Base-by-base conservation (phyloP, 2,113 vertebrate genomes). In the Oplegnathus fasciatus region DNA sequence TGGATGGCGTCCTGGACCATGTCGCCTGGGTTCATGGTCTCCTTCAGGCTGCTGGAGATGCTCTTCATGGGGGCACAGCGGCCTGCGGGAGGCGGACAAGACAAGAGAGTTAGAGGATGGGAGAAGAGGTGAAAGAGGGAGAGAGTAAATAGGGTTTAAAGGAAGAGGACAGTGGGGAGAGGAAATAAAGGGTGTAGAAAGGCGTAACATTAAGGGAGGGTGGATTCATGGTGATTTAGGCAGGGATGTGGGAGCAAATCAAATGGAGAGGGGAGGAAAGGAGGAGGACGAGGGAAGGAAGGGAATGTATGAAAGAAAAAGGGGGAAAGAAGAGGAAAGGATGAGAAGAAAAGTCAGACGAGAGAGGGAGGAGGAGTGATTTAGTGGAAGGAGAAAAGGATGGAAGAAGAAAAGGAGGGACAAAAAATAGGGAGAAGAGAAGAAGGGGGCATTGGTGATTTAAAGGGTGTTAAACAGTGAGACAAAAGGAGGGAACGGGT, bases 1-100 rank as follows among this genome's bases (percentile, higher is more conserved):
- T 98, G 98, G 95, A 99, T 99, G 42, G 98, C 98, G 1, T 99
- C 98, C 84, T 99, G 98, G 67, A 99, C 98, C 37, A 99, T 99
- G 95, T 99, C 98, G 0, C 98, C 97, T 0, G 98, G 98, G 94
- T 96, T 99, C 97, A 99, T 99, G 54, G 98, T 99, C 94, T 99
- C 98, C 92, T 99, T 99, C 89, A 99, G 96, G 96, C 98, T 98
- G 96, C 98, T 99, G 90, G 98, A 99, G 93, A 99, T 99, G 96
- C 98, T 99, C 95, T 99, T 98, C 98, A 99, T 99, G 24, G 98
- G 98, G 79, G 98, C 97, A 0, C 97, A 96, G 89, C 96, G 97
- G 88, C 98, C 98, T 99, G 83, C 2, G 0, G 26, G 72, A 9
- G 37, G 28, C 0, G 6, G 28, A 0, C 1, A 10, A 58, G 32